Evolutionary conservation across 2,797 vertebrate genomes (phyloP).

Genomic region (Scleropages formosus): DNA sequence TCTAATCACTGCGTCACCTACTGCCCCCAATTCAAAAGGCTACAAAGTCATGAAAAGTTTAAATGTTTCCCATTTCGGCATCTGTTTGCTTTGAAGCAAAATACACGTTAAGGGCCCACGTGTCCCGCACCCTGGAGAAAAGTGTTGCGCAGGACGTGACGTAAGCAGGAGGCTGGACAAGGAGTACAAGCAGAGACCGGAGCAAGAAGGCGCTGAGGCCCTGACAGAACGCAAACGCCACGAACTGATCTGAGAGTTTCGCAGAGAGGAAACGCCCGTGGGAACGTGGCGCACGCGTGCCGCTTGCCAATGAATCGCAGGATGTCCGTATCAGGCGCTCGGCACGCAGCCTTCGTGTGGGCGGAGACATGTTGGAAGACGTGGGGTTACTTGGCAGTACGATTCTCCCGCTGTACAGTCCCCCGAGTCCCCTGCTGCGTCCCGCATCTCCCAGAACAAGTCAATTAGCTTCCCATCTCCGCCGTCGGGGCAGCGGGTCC

Average conservation of each 20-base stretch:
- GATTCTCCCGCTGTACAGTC: slow-evolving; percentile 15
- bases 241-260: background rate
- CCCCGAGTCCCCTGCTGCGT: background rate
- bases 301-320: background rate
- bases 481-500: background rate
- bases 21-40: no score
- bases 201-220: no score
- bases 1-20: no score
- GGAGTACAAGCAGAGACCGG: no score
- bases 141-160: no score
- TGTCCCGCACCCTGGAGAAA: no score
- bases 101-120: no score
- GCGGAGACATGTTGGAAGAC: background rate
- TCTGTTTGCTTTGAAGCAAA: no score
- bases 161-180: no score
- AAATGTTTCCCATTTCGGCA: no score
- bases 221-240: background rate
- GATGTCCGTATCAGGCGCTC: slow-evolving; percentile 5
- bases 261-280: background rate
- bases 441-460: background rate
- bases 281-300: background rate
- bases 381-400: slow-evolving; percentile 5
- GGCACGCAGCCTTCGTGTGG: no score
- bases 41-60: no score
- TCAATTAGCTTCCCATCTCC: background rate